Evolutionary conservation across 2,113 vertebrate genomes (phyloP).

Genomic region (Prinia subflava): DNA sequence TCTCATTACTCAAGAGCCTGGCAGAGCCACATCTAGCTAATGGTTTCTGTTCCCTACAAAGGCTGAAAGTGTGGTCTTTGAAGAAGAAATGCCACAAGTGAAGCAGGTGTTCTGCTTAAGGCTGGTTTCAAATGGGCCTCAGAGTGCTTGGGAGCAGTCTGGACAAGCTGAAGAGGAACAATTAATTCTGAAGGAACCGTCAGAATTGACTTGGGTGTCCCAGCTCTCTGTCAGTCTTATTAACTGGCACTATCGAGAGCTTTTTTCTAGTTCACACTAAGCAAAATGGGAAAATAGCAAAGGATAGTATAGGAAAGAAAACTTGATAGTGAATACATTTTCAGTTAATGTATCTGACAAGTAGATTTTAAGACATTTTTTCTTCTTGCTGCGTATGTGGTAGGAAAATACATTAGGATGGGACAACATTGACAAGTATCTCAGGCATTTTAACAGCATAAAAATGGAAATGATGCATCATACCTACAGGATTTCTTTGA

Average conservation of each 20-base stretch:
- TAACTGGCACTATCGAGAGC: background rate
- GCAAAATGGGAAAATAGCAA: background rate
- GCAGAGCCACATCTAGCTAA: background rate
- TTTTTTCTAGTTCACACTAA: background rate
- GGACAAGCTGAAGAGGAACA: background rate
- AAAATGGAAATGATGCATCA: background rate
- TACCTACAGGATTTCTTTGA: background rate
- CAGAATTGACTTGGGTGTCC: background rate
- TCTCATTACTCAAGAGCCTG: background rate
- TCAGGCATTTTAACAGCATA: background rate
- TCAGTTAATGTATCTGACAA: background rate
- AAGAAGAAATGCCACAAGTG: background rate
- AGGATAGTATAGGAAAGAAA: background rate
- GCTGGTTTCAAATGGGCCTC: background rate
- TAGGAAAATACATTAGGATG: background rate
- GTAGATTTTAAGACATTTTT: background rate
- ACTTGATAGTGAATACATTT: background rate
- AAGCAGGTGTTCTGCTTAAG: background rate
- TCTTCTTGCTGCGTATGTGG: background rate
- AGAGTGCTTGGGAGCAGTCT: background rate
- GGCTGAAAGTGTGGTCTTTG: background rate
- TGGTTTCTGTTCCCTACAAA: constrained; percentile 9
- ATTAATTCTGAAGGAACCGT: background rate
- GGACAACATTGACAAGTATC: background rate
- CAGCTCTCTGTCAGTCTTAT: background rate